Conservation (phyloP, 2,888 invertebrate genomes). For the Brenthis hecate region DNA sequence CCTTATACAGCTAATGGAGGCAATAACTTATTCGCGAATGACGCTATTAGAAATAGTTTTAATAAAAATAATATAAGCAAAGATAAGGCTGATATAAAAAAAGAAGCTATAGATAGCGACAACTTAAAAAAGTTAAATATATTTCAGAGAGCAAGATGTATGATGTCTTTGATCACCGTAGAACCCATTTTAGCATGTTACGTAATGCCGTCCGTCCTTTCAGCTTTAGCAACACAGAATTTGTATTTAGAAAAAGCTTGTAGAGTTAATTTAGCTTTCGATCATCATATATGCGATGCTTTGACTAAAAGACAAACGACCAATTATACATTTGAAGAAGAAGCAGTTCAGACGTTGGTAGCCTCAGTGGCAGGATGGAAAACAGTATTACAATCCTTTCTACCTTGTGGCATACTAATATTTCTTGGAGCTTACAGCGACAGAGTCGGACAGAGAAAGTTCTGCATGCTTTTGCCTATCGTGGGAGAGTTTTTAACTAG, state of each 20-base stretch:
- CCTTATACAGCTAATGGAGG: conserved; percentile 53
- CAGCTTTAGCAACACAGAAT: conserved; percentile 91
- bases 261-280: conserved; percentile 89
- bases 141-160: conserved; percentile 79
- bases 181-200: conserved; percentile 89
- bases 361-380: conserved; percentile 94
- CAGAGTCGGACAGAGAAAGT: conserved; percentile 86
- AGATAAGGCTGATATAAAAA: conserved; percentile 46
- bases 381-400: conserved; percentile 90
- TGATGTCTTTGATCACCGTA: conserved; percentile 86
- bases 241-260: conserved; percentile 93
- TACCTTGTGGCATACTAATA: conserved; percentile 90
- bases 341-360: conserved; percentile 87
- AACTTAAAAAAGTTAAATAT: conserved; percentile 78
- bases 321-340: conserved; percentile 81
- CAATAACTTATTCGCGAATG: conserved; percentile 66
- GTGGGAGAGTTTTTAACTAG: conserved; percentile 90
- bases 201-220: conserved; percentile 85
- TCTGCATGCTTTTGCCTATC: conserved; percentile 92
- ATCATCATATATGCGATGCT: conserved; percentile 89
- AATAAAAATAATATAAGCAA: conserved; percentile 57
- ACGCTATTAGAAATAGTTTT: conserved; percentile 63
- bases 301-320: conserved; percentile 88
- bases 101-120: conserved; percentile 51
- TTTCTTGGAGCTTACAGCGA: conserved; percentile 92